phyloP scores from a whole-genome alignment of 2,797 vertebrate species.

The Phrynocephalus vlangalii region DNA sequence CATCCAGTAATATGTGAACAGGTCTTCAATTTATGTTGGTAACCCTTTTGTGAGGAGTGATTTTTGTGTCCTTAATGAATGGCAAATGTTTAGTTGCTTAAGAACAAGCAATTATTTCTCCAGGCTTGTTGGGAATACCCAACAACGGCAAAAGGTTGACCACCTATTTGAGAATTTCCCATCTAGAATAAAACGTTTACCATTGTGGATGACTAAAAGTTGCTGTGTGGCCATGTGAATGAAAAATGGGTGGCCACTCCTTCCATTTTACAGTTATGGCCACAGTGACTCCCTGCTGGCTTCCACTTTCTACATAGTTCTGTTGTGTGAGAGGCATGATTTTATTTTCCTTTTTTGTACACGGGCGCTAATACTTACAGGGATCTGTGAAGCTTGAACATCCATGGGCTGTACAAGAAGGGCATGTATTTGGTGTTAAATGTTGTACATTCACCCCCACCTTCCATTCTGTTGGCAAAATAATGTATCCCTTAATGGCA shows the following conservation, averaged over 20 bases:
- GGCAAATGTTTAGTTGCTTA: background rate
- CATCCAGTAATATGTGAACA: too few relatives aligned
- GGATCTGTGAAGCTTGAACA: background rate
- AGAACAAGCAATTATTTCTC: too few relatives aligned
- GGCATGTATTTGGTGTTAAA: background rate
- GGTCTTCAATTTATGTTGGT: background rate
- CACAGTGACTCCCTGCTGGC: background rate
- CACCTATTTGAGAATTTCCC: background rate
- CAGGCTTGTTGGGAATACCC: background rate
- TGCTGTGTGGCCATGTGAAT: accelerated
- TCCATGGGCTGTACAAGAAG: background rate
- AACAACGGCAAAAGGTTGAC: background rate
- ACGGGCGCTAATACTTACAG: background rate
- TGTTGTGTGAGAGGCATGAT: background rate
- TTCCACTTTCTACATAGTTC: background rate
- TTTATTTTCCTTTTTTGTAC: background rate
- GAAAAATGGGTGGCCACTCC: background rate
- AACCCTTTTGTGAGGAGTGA: background rate
- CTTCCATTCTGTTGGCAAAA: background rate
- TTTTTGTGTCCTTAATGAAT: background rate
- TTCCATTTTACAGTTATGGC: background rate
- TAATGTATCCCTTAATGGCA: background rate
- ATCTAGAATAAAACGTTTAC: background rate
- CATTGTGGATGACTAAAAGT: background rate
- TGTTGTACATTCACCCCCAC: background rate